These are phyloP conservation scores for Drosophila macrospina DNA, from an alignment of 2,888 invertebrate species.

Conservation along the genomic window DNA sequence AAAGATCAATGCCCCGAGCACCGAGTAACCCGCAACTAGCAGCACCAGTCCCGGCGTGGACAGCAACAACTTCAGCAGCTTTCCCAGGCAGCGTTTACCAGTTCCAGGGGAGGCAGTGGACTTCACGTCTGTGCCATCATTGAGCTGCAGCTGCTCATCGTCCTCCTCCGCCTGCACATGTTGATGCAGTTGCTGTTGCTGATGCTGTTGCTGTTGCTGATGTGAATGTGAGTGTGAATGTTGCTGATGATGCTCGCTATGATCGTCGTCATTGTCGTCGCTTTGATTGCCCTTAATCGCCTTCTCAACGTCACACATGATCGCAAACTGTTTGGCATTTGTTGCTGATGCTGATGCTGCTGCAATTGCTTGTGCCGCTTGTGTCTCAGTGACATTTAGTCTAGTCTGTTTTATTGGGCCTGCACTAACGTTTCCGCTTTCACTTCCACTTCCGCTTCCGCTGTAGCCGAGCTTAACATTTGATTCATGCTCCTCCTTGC, in stretches of 20 bases:
- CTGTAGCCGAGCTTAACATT: slow-evolving; percentile 28
- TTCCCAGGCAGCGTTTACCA: slow-evolving; percentile 70
- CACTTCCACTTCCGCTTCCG: slow-evolving; percentile 56
- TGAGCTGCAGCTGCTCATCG: slow-evolving; percentile 28
- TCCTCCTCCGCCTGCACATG: slow-evolving; percentile 15
- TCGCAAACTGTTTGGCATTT: slow-evolving; percentile 57
- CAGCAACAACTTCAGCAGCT: slow-evolving; percentile 81
- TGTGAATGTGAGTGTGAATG: neutral
- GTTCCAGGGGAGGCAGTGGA: slow-evolving; percentile 15
- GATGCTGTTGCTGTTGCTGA: neutral
- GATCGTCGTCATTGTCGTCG: slow-evolving; percentile 58
- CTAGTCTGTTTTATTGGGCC: slow-evolving; percentile 14
- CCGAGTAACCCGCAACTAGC: slow-evolving; percentile 90
- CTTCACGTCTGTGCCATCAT: slow-evolving; percentile 8
- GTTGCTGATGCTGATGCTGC: slow-evolving; percentile 37
- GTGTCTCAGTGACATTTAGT: slow-evolving; percentile 50
- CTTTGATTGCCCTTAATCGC: slow-evolving; percentile 80
- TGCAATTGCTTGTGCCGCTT: slow-evolving; percentile 62
- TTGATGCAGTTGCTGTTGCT: neutral
- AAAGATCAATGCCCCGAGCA: slow-evolving; percentile 91
- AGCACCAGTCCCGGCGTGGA: slow-evolving; percentile 88
- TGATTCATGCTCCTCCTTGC: slow-evolving; percentile 51
- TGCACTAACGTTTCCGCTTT: slow-evolving; percentile 19
- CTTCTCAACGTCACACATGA: slow-evolving; percentile 86
- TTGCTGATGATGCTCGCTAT: slow-evolving; percentile 35